Percentiles rank a stretch among this genome's conserved stretches.
These are phyloP conservation scores for Leucoraja erinaceus DNA, from an alignment of 2,113 vertebrate genomes.

Conservation along the genomic window DNA sequence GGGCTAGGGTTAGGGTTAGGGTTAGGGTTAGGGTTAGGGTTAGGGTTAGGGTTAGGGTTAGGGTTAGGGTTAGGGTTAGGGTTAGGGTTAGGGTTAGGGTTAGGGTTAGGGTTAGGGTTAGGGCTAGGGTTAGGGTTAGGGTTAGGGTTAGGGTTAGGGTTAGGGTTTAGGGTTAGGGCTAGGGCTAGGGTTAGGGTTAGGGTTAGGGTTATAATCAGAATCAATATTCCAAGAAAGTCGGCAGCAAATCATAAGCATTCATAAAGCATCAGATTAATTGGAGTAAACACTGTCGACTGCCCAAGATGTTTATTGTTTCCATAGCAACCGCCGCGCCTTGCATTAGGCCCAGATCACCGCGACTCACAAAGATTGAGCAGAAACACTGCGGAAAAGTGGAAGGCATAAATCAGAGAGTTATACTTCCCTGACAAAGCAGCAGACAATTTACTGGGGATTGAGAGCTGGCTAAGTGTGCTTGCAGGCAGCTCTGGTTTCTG, in stretches of 20 bases:
- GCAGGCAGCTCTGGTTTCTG: constrained; percentile 45
- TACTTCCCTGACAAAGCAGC: constrained; percentile 45
- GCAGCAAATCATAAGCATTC: neutral
- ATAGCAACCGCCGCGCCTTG: constrained; percentile 6
- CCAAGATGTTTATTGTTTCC: constrained; percentile 11
- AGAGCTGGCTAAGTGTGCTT: constrained; percentile 43
- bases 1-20: too few species aligned
- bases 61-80: too few species aligned
- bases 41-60: too few species aligned
- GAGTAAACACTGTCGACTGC: neutral
- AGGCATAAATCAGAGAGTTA: constrained; percentile 45
- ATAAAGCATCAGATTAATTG: neutral
- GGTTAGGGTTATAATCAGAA: neutral
- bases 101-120: too few species aligned
- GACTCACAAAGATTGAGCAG: neutral
- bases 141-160: too few species aligned
- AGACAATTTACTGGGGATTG: constrained; percentile 49
- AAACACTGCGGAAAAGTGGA: constrained; percentile 27
- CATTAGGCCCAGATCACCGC: neutral
- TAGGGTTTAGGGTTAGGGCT: too few species aligned
- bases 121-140: too few species aligned
- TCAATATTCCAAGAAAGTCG: constrained; percentile 10
- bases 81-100: too few species aligned
- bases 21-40: too few species aligned
- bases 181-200: too few species aligned